phyloP scores from a whole-genome alignment of 2,797 vertebrate genomes.

The Enteromius fasciolatus region DNA sequence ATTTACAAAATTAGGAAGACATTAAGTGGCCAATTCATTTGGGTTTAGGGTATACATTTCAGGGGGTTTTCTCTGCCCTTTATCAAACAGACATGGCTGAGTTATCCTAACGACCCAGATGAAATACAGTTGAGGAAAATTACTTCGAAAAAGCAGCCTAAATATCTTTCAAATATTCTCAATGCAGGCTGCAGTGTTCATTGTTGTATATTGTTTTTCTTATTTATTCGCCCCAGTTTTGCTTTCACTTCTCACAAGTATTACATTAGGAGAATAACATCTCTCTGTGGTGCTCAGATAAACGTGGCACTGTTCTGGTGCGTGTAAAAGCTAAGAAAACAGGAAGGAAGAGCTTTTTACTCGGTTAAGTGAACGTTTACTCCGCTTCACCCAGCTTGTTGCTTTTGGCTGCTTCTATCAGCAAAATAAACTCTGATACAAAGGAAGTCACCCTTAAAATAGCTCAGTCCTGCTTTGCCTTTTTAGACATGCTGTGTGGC shows the following conservation, averaged over 20 bases:
- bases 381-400: slow-evolving; percentile 73
- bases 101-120: slow-evolving; percentile 41
- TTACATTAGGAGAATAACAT: slow-evolving; percentile 29
- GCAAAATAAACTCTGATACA: slow-evolving; percentile 76
- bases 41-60: slow-evolving; percentile 46
- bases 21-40: slow-evolving; percentile 54
- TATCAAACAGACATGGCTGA: slow-evolving; percentile 57
- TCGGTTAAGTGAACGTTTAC: slow-evolving; percentile 66
- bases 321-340: slow-evolving; percentile 64
- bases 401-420: slow-evolving; percentile 72
- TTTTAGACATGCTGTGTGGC: slow-evolving; percentile 75
- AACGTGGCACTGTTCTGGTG: slow-evolving; percentile 58
- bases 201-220: neutral
- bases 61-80: slow-evolving; percentile 56
- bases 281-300: slow-evolving; percentile 56
- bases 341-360: slow-evolving; percentile 71
- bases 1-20: slow-evolving; percentile 50
- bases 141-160: slow-evolving; percentile 55
- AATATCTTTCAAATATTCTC: neutral
- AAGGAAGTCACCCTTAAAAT: slow-evolving; percentile 79
- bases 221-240: neutral
- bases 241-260: neutral
- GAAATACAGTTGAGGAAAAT: slow-evolving; percentile 57
- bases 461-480: slow-evolving; percentile 60
- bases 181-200: neutral